Percentiles rank a stretch among this genome's conserved stretches.
phyloP scores from a whole-genome alignment of 2,797 vertebrate genomes.

The Cyprinodon diabolis region DNA sequence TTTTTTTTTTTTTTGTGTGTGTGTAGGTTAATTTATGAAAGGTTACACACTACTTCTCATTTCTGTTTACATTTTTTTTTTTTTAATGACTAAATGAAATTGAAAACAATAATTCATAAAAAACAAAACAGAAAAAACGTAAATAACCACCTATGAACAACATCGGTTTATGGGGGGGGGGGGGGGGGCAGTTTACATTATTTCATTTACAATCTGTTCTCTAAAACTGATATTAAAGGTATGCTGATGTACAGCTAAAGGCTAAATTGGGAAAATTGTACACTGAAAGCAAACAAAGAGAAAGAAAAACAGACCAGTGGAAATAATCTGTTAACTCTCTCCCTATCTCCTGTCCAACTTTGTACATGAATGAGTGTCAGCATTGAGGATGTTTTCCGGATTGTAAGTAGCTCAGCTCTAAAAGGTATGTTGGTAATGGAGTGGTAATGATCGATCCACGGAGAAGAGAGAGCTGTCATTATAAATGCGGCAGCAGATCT shows the following conservation, averaged over 20 bases:
- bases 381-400: background rate
- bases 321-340: background rate
- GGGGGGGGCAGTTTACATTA: background rate
- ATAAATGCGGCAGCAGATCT: background rate
- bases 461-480: conserved; percentile 1
- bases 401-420: background rate
- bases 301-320: background rate
- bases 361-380: conserved; percentile 2
- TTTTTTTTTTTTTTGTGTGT: too few relatives aligned
- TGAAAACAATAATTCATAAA: background rate
- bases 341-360: conserved; percentile 1
- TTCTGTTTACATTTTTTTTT: background rate
- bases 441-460: conserved; percentile 1
- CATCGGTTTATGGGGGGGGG: background rate
- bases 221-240: background rate
- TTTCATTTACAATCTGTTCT: background rate
- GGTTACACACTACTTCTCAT: background rate
- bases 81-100: background rate
- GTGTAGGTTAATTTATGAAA: too few relatives aligned
- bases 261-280: background rate
- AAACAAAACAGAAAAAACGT: too few relatives aligned
- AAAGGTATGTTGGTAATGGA: conserved; percentile 14
- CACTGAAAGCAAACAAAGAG: background rate
- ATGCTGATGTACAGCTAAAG: background rate
- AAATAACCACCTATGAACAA: background rate